phyloP scores from a whole-genome alignment of 2,888 invertebrate genomes.

The Limnephilus auricula region DNA sequence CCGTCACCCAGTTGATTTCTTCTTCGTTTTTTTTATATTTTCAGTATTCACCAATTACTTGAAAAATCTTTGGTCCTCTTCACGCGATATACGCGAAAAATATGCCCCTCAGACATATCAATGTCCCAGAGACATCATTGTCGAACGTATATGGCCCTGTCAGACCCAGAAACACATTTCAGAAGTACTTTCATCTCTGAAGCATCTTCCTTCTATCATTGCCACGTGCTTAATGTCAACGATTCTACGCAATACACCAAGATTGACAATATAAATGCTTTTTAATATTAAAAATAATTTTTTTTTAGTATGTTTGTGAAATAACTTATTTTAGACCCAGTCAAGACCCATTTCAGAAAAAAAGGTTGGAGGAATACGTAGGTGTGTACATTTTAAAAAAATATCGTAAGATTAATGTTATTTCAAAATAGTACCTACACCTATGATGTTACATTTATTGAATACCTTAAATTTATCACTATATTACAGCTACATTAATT shows the following conservation, averaged over 20 bases:
- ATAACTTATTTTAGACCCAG: too few relatives aligned
- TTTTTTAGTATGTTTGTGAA: too few relatives aligned
- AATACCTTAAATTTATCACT: too few relatives aligned
- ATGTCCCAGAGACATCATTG: not conserved
- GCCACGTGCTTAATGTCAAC: not conserved
- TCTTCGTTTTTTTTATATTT: not conserved
- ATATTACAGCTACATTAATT: too few relatives aligned
- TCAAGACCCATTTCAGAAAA: too few relatives aligned
- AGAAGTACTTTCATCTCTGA: not conserved
- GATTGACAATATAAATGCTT: not conserved
- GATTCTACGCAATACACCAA: not conserved
- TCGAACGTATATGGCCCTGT: not conserved
- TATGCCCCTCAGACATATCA: not conserved
- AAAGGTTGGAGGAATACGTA: too few relatives aligned
- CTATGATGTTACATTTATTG: too few relatives aligned
- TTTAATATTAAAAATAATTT: too few relatives aligned
- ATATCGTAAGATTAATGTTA: too few relatives aligned
- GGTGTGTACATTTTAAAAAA: too few relatives aligned
- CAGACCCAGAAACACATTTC: not conserved
- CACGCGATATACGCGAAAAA: not conserved
- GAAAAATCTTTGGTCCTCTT: not conserved
- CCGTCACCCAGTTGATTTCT: not conserved
- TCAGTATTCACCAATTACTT: not conserved
- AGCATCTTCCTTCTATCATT: not conserved
- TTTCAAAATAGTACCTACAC: too few relatives aligned